Percentiles rank a stretch among this genome's conserved stretches.
Evolutionary conservation across 1,140 invertebrate genomes (phyloP).

Genomic region (Anoplolepis gracilipes): DNA sequence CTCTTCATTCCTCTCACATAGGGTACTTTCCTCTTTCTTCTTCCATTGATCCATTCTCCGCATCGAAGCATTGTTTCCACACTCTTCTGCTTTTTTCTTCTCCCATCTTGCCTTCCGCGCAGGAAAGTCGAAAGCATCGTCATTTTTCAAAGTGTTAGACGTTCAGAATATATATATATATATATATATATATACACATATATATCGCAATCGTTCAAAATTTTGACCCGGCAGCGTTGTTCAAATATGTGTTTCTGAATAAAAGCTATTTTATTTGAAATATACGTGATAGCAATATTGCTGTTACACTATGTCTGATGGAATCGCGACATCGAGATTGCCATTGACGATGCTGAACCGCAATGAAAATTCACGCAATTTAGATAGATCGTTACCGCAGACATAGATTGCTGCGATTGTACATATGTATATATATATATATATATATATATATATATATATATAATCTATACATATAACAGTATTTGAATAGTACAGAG

Average conservation of each 20-base stretch:
- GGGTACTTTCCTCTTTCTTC: slow-evolving; percentile 21
- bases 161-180: not conserved
- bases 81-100: slow-evolving; percentile 29
- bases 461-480: not conserved
- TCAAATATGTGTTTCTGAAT: not conserved
- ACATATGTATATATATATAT: too few species aligned
- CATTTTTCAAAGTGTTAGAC: slow-evolving; percentile 80
- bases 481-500: not conserved
- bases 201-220: slow-evolving; percentile 31
- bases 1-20: slow-evolving; percentile 36
- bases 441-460: too few species aligned
- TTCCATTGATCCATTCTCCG: slow-evolving; percentile 53
- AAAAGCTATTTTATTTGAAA: slow-evolving; percentile 40
- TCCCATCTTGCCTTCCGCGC: slow-evolving; percentile 1
- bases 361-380: slow-evolving; percentile 56
- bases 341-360: slow-evolving; percentile 44
- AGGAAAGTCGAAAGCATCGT: slow-evolving; percentile 65
- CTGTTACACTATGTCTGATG: slow-evolving; percentile 37
- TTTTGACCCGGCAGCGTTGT: slow-evolving; percentile 33
- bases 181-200: not conserved
- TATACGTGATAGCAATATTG: slow-evolving; percentile 40
- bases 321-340: slow-evolving; percentile 38
- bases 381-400: slow-evolving; percentile 49
- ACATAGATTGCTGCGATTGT: slow-evolving; percentile 37
- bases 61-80: slow-evolving; percentile 69